A percentile compares a stretch with the other conserved stretches of the same genome.
Evolutionary conservation across 2,888 invertebrate genomes (phyloP).

Genomic region (Amphipoea oculea): DNA sequence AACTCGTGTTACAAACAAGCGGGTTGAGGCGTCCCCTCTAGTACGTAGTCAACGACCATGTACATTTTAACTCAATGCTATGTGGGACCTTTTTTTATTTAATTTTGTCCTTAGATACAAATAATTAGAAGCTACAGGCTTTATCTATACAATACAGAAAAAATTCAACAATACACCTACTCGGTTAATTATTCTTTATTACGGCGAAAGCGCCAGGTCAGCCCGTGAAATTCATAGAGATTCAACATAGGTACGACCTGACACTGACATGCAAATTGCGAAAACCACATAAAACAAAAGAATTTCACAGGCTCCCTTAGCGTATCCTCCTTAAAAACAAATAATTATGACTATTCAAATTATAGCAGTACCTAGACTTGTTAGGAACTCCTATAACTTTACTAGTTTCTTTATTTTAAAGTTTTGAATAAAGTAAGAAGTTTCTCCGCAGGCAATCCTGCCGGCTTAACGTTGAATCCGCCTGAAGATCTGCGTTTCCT

Average conservation of each 20-base stretch:
- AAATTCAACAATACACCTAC: neutral
- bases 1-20: too few species aligned
- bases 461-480: conserved; percentile 47
- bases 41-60: too few species aligned
- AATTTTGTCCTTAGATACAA: neutral
- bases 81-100: neutral
- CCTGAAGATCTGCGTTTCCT: conserved; percentile 37
- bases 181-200: neutral
- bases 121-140: neutral
- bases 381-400: conserved; percentile 18
- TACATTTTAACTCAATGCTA: too few species aligned
- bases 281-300: neutral
- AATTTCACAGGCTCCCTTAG: neutral
- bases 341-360: conserved; percentile 9
- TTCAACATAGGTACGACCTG: neutral
- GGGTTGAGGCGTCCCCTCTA: too few species aligned
- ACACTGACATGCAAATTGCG: neutral
- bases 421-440: conserved; percentile 43
- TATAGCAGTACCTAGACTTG: conserved; percentile 11
- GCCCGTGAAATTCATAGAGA: neutral
- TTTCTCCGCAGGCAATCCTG: conserved; percentile 36
- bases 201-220: too few species aligned
- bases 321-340: neutral
- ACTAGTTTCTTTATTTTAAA: conserved; percentile 40
- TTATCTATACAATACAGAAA: neutral